These are phyloP conservation scores for Craterocephalus amniculus DNA, from an alignment of 2,797 vertebrate species.

Conservation along the genomic window DNA sequence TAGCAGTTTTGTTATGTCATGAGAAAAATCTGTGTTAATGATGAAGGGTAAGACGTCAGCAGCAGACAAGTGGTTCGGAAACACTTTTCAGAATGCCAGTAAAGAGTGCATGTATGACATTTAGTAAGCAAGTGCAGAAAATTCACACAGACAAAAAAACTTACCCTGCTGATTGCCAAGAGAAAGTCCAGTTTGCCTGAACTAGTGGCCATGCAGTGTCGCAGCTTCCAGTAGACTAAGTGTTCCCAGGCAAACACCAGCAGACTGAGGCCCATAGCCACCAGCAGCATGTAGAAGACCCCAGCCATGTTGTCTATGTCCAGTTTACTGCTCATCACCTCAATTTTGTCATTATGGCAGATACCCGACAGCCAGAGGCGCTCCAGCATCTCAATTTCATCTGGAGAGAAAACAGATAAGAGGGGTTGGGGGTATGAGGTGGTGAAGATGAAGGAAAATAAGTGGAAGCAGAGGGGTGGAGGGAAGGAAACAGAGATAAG, in stretches of 20 bases:
- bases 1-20: not conserved
- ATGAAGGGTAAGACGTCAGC: slow-evolving; percentile 4
- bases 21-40: not conserved
- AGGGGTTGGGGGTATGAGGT: not conserved
- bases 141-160: slow-evolving; percentile 42
- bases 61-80: not conserved
- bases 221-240: slow-evolving; percentile 91
- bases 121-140: not conserved
- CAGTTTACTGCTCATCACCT: slow-evolving; percentile 93
- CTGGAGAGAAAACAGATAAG: slow-evolving; percentile 63
- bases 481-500: not conserved
- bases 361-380: slow-evolving; percentile 92
- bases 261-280: slow-evolving; percentile 86
- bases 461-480: not conserved
- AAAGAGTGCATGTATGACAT: slow-evolving; percentile 12
- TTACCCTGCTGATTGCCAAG: slow-evolving; percentile 92
- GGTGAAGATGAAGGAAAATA: not conserved
- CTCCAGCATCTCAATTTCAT: slow-evolving; percentile 92
- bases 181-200: slow-evolving; percentile 91
- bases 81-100: not conserved
- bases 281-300: slow-evolving; percentile 88
- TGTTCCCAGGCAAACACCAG: slow-evolving; percentile 90
- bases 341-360: slow-evolving; percentile 92
- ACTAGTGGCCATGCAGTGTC: slow-evolving; percentile 89
- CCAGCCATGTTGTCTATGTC: slow-evolving; percentile 88